Base-by-base conservation (phyloP, 2,113 vertebrate genomes). In the Paraplagusia blochii region DNA sequence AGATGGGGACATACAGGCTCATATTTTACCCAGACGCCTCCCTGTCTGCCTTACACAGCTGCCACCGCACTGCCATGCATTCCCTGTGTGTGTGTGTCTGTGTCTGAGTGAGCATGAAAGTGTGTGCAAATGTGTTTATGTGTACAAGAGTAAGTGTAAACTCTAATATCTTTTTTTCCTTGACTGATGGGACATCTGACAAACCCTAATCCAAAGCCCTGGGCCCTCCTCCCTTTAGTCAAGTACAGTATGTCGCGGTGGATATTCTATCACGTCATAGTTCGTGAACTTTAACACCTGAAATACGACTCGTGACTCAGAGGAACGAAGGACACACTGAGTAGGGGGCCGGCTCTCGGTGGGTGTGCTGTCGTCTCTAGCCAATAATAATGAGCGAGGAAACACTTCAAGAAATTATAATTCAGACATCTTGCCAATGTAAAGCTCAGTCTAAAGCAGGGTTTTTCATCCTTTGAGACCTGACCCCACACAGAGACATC, bases 11-110 rank as follows among this genome's bases (percentile, higher is more conserved):
- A 69, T 73, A 77, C n/a, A 33, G 78, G 82, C 74, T 89, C 82
- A 66, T 86, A 80, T 89, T 87, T 85, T 86, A 85, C 55, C 57
- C 74, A 72, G 90, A 88, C 88, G 88, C 89, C 90, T 78, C 63
- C 36, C 81, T 83, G 88, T 88, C 88, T 89, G 79, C 79, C 68
- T 66, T 58, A 58, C 71, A 65, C 66, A 80, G 78, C 85, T 84
- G 75, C 77, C 68, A 57, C 63, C 54, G 72, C 69, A 56, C 71
- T 62, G 70, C 65, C 14, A 66, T 75, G 84, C 85, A 86, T 86
- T 91, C 81, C 79, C 36, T 52, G 5, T 18, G 40, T 48, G 56
- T 54, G 44, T 75, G 59, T 54, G 61, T 48, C 53, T 54, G 44
- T 75, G 59, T 54, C 58, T 51, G 68, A 36, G 61, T 46, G 34